phyloP scores from a whole-genome alignment of 1,140 invertebrate species.

The Homalodisca vitripennis region DNA sequence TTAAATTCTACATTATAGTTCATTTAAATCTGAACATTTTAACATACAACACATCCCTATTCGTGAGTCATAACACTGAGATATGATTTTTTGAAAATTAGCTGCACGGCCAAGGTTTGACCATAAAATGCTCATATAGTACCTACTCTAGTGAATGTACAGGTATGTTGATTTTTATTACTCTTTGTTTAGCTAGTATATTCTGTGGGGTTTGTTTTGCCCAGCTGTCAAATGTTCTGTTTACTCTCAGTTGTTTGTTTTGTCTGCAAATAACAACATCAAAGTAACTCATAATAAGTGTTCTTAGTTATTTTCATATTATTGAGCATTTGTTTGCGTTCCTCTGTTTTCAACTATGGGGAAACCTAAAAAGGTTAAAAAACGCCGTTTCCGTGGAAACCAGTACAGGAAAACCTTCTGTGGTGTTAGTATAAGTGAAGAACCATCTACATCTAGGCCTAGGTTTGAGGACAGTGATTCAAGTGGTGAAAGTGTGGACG shows the following conservation, averaged over 20 bases:
- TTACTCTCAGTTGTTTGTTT: neutral
- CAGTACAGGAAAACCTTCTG: neutral
- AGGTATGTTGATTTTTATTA: neutral
- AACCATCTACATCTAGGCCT: neutral
- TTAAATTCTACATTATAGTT: neutral
- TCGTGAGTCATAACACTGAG: neutral
- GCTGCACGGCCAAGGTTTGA: neutral
- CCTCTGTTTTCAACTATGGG: neutral
- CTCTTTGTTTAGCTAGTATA: neutral
- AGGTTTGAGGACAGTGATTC: neutral
- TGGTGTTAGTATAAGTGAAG: neutral
- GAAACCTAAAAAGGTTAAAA: neutral
- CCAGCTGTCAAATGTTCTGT: neutral
- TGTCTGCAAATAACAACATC: neutral
- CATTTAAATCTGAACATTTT: neutral
- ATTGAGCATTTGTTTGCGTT: neutral
- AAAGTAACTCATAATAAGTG: neutral
- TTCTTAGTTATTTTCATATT: neutral
- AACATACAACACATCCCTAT: neutral
- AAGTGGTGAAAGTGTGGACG: neutral
- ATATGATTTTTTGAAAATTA: neutral
- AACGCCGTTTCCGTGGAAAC: slow-evolving; percentile 15
- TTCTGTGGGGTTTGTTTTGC: neutral
- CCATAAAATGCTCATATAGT: neutral
- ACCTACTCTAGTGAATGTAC: neutral